Evolutionary conservation across 1,140 invertebrate genomes (phyloP).

Genomic region (Plutomurus gul): DNA sequence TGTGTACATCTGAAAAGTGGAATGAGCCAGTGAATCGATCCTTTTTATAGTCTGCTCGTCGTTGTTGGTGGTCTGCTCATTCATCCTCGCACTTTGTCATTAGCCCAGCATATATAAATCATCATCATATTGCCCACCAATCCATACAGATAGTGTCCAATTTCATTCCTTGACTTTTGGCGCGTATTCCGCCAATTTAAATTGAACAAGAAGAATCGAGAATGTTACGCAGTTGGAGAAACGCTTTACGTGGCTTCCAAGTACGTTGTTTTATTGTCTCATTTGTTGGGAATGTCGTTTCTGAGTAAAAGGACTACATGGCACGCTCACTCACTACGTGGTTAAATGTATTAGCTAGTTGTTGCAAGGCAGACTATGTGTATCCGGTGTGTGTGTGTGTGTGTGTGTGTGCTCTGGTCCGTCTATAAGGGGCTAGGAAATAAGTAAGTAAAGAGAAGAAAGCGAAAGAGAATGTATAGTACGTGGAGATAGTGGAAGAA

Average conservation of each 20-base stretch:
- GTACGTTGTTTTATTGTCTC: background rate
- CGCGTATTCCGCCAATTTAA: background rate
- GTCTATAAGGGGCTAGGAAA: background rate
- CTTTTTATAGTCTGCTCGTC: background rate
- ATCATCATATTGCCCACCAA: too few relatives aligned
- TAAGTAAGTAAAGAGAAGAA: background rate
- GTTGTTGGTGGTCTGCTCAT: background rate
- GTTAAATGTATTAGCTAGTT: too few relatives aligned
- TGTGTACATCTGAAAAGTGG: conserved; percentile 14
- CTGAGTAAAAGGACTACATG: background rate
- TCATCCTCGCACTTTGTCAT: background rate
- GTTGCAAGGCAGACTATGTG: too few relatives aligned
- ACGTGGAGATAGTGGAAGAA: conserved; percentile 13
- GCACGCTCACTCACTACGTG: background rate
- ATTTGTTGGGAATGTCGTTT: background rate
- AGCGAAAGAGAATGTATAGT: background rate
- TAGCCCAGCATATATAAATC: too few relatives aligned
- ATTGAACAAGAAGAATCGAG: background rate
- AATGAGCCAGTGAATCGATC: background rate
- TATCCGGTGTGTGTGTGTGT: background rate
- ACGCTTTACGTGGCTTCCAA: too few relatives aligned
- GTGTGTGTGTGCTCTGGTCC: background rate
- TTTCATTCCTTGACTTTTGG: too few relatives aligned
- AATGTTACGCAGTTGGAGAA: too few relatives aligned
- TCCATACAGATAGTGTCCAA: too few relatives aligned